A percentile compares a stretch with the other conserved stretches of the same genome.
Evolutionary conservation across 2,888 invertebrate genomes (phyloP).

Genomic region (Melinopterus prodromus): DNA sequence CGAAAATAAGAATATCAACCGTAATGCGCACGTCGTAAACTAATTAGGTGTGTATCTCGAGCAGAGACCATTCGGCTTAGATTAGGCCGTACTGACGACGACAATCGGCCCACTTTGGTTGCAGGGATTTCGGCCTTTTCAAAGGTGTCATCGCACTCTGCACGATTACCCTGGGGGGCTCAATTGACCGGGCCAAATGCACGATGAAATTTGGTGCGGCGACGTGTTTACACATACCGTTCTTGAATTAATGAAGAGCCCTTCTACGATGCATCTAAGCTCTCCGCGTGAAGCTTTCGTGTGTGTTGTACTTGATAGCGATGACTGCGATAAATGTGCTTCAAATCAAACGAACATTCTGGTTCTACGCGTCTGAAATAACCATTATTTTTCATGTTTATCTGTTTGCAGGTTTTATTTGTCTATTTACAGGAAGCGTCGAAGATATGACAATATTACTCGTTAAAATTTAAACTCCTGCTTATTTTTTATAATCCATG

Average conservation of each 20-base stretch:
- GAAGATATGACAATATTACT: no score
- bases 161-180: not conserved
- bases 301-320: not conserved
- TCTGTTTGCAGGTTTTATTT: no score
- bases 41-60: constrained; percentile 51
- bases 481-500: no score
- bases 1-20: constrained; percentile 49
- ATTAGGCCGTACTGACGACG: not conserved
- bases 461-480: no score
- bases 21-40: constrained; percentile 49
- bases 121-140: not conserved
- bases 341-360: no score
- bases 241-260: not conserved
- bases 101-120: not conserved
- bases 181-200: not conserved
- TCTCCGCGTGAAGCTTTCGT: not conserved
- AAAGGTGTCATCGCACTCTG: not conserved
- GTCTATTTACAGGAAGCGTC: no score
- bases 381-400: no score
- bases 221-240: not conserved
- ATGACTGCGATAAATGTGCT: no score
- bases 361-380: no score
- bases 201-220: not conserved
- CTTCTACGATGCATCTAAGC: not conserved
- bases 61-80: constrained; percentile 31